Evolutionary conservation across 2,797 vertebrate genomes (phyloP).

Genomic region (Tokudaia muenninki): DNA sequence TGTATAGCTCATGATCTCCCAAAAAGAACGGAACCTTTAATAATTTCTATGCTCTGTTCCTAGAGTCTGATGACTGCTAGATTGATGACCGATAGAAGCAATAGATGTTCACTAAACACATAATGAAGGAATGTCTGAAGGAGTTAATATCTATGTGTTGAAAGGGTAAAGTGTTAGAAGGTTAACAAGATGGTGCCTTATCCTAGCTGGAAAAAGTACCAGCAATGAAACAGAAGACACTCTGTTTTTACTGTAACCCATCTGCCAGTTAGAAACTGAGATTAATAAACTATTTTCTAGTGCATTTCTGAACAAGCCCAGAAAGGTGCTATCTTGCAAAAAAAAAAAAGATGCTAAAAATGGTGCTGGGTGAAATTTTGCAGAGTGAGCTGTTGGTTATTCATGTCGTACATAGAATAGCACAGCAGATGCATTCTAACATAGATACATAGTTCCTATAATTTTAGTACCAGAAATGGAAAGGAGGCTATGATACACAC

Average conservation of each 20-base stretch:
- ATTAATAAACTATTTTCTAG: conserved; percentile 79
- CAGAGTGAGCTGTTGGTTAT: conserved; percentile 70
- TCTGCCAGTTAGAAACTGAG: conserved; percentile 74
- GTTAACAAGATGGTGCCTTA: conserved; percentile 33
- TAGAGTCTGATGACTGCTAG: neutral
- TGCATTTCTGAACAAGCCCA: conserved; percentile 72
- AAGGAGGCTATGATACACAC: conserved; percentile 70
- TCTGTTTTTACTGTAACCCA: conserved; percentile 60
- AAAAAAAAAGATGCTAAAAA: conserved; percentile 74
- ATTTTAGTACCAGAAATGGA: conserved; percentile 78
- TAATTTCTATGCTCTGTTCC: neutral
- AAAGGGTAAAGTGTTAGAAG: neutral
- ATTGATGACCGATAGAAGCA: neutral
- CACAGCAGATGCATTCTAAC: conserved; percentile 75
- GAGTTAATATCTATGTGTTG: conserved; percentile 6
- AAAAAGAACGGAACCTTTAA: neutral
- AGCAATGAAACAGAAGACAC: conserved; percentile 63
- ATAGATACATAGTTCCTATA: conserved; percentile 66
- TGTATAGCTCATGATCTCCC: neutral
- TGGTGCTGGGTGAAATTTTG: conserved; percentile 54
- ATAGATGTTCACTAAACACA: conserved; percentile 31
- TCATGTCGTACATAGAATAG: conserved; percentile 62
- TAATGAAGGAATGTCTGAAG: conserved; percentile 8
- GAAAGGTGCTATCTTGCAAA: conserved; percentile 77
- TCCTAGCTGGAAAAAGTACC: conserved; percentile 53